Base-by-base conservation (phyloP, 2,888 invertebrate species). In the Phaedon cochleariae region DNA sequence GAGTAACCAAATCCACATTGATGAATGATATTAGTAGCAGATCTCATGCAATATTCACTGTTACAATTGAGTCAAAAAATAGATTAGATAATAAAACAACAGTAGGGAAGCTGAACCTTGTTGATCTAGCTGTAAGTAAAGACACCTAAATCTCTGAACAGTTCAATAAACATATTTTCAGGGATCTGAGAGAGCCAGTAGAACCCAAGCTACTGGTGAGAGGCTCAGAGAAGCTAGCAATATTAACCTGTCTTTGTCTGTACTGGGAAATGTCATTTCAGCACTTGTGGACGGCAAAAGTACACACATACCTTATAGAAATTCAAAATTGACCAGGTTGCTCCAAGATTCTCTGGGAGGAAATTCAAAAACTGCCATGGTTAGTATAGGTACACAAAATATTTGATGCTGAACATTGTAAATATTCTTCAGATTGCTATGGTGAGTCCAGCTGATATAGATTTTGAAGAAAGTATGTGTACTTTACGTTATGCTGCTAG, bases 41-140 rank as follows among this genome's bases (percentile, higher is more conserved):
- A 55, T 98, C 97, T 0, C 99, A 99, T 86, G 98, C 98, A 7
- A 98, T 99, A 76, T 99, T 99, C 85, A 96, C 97, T 12, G 96
- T 99, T 52, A 97, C 97, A 0, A 93, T 99, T 49, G 99, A 99
- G 85, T 95, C 96, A 70, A 96, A 96, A 84, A 93, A 95, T 81
- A 92, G 90, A 0, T 87, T 86, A 1, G 95, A 94, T 77, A 93
- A 93, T 1, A 91, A 92, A 78, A 93, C 94, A 76, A 94, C 95
- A 78, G 93, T 98, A 15, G 99, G 99, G 59, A 98, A 98, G 85
- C 86, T 99, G 60, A 97, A 99, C 85, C 88, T 99, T 55, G 98
- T 99, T 0, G 98, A 99, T 85, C 87, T 99, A 80, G 98, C 98
- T 67, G 95, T 95, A 84, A 86, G 90, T 86, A 52, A 10, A 4